Base-by-base conservation (phyloP, 2,113 vertebrate genomes). In the Macroglossus sobrinus region DNA sequence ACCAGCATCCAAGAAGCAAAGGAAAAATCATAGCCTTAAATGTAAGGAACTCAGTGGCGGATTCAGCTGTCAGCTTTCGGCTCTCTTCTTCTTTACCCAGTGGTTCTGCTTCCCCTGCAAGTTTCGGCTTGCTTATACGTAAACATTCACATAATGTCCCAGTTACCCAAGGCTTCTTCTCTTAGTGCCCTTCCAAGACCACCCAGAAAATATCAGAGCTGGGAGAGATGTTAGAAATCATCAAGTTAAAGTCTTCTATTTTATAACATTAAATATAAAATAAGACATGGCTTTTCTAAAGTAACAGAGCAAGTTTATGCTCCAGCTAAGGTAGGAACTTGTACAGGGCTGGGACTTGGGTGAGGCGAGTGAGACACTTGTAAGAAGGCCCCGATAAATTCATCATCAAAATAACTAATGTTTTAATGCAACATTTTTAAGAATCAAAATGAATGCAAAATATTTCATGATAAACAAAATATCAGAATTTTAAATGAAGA, bases 11-110 rank as follows among this genome's bases (percentile, higher is more conserved):
- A 50, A 40, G 22, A 93, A 35, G 18, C 75, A 79, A 89, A 91
- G 28, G 22, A 72, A 68, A 66, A 93, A 81, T 66, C 43, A 90
- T 75, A 88, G 22, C 22, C 71, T 14, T 55, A n/a, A 68, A 81
- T 14, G 22, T n/a, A 66, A n/a, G 59, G 33, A 84, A 13, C n/a
- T 94, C 16, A 24, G 71, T 78, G 24, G n/a, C 26, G 28, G 26
- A 89, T 16, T 40, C 22, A 80, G 18, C 28, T 76, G 3, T 78
- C 38, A 71, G 13, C 53, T 64, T 69, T 79, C 12, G 0, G 4
- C 22, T 90, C 30, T 22, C 79, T 40, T 2, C 11, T 22, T 15
- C 19, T 55, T 92, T 30, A 45, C 14, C n/a, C n/a, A 43, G 30
- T 33, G 68, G 18, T n/a, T 57, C 16, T 74, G n/a, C 40, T 66